Percentiles rank a stretch among this genome's conserved stretches.
Conservation (phyloP, 2,113 vertebrate species). For the Pseudopipra pipra region DNA sequence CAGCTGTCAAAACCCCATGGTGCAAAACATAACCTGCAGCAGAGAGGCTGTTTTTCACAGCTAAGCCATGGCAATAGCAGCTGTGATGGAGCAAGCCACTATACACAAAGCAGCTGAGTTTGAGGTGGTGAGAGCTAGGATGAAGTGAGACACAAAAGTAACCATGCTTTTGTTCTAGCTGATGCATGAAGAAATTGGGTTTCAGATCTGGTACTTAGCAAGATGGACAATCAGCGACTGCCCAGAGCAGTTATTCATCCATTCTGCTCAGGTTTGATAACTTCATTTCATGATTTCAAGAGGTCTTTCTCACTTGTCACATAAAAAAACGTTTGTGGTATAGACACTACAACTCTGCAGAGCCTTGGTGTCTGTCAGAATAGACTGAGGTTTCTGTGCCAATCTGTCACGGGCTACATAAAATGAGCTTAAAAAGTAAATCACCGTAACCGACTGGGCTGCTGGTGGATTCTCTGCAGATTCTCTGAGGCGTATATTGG, state of each 20-base stretch:
- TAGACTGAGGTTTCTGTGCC: background rate
- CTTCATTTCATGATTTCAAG: background rate
- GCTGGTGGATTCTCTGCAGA: background rate
- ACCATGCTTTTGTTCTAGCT: background rate
- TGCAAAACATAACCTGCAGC: background rate
- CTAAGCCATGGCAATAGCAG: background rate
- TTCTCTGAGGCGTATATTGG: background rate
- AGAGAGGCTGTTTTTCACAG: background rate
- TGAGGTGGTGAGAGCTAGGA: background rate
- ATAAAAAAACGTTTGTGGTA: background rate
- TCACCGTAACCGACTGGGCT: background rate
- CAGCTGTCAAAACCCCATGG: background rate
- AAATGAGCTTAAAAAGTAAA: background rate
- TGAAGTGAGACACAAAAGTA: background rate
- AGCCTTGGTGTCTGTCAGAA: background rate
- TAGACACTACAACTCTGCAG: background rate
- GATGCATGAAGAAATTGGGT: background rate
- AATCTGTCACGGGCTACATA: background rate
- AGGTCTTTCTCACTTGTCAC: background rate
- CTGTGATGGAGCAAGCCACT: background rate
- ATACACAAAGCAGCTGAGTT: rapidly evolving
- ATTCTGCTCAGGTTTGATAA: background rate
- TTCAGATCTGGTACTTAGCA: background rate
- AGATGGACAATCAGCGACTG: background rate
- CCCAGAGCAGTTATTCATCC: background rate